Evolutionary conservation across 2,113 vertebrate genomes (phyloP).

Genomic region (Elachura formosa): DNA sequence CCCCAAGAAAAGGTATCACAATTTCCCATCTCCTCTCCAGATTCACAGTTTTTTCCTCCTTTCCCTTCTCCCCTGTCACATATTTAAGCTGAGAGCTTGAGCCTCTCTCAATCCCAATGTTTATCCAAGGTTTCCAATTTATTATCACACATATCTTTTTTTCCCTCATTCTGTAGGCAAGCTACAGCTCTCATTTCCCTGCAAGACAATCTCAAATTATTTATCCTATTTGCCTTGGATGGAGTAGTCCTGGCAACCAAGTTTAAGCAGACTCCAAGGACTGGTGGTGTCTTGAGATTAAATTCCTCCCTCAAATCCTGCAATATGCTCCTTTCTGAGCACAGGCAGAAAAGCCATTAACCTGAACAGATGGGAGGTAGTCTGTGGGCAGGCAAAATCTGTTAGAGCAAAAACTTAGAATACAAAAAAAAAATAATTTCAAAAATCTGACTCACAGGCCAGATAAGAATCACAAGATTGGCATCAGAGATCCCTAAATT

Average conservation of each 20-base stretch:
- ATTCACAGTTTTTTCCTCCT: not conserved
- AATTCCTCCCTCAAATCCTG: not conserved
- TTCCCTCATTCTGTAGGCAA: not conserved
- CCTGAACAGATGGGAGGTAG: constrained; percentile 49
- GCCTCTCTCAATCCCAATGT: not conserved
- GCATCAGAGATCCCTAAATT: not conserved
- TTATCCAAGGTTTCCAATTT: not conserved
- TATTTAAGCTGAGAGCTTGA: not conserved
- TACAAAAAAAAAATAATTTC: not conserved
- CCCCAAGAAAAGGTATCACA: not conserved
- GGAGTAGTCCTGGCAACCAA: constrained; percentile 34
- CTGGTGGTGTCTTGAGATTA: not conserved
- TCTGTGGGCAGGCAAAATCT: constrained; percentile 56
- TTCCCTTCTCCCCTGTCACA: not conserved
- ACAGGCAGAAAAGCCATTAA: constrained; percentile 28
- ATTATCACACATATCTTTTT: not conserved
- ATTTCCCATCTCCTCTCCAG: not conserved
- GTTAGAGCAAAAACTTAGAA: not conserved
- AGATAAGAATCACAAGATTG: constrained; percentile 35
- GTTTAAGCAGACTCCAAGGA: not conserved
- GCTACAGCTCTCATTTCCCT: not conserved
- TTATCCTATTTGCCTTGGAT: not conserved
- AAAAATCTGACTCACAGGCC: constrained; percentile 20
- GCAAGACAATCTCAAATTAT: not conserved
- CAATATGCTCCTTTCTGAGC: constrained; percentile 24